Percentiles rank a stretch among this genome's conserved stretches.
These are phyloP conservation scores for Apamea monoglypha DNA, from an alignment of 2,888 invertebrate genomes.

Conservation along the genomic window DNA sequence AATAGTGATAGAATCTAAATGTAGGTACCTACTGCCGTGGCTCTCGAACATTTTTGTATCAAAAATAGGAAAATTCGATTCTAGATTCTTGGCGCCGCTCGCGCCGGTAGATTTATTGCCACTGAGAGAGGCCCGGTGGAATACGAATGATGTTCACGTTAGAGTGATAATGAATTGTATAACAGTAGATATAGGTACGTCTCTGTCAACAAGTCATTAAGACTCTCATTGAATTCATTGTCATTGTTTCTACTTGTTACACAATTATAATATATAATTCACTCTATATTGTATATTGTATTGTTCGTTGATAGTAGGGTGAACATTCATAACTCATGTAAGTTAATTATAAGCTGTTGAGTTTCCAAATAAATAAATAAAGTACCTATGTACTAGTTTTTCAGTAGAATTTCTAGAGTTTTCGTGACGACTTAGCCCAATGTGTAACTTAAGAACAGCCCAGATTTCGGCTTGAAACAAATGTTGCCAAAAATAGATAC, in stretches of 20 bases:
- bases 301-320: too few relatives aligned
- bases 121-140: conserved; percentile 53
- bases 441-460: background rate
- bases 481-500: background rate
- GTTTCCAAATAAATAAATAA: too few relatives aligned
- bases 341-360: too few relatives aligned
- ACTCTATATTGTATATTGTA: too few relatives aligned
- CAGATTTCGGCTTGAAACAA: background rate
- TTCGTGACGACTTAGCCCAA: background rate
- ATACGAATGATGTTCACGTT: conserved; percentile 30
- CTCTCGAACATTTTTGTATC: conserved; percentile 55
- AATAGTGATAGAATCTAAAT: conserved; percentile 66
- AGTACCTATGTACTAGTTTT: background rate
- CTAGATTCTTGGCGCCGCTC: conserved; percentile 48
- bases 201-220: conserved; percentile 10
- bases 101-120: conserved; percentile 6
- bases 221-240: conserved; percentile 9
- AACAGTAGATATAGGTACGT: background rate
- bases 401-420: background rate
- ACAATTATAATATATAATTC: background rate
- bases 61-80: conserved; percentile 61
- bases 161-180: conserved; percentile 13
- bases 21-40: conserved; percentile 37
- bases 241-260: conserved; percentile 7
- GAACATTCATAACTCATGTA: too few relatives aligned